Percentiles rank a stretch among this genome's conserved stretches.
These are phyloP conservation scores for Rhincodon typus DNA, from an alignment of 2,797 vertebrate genomes.

Conservation along the genomic window DNA sequence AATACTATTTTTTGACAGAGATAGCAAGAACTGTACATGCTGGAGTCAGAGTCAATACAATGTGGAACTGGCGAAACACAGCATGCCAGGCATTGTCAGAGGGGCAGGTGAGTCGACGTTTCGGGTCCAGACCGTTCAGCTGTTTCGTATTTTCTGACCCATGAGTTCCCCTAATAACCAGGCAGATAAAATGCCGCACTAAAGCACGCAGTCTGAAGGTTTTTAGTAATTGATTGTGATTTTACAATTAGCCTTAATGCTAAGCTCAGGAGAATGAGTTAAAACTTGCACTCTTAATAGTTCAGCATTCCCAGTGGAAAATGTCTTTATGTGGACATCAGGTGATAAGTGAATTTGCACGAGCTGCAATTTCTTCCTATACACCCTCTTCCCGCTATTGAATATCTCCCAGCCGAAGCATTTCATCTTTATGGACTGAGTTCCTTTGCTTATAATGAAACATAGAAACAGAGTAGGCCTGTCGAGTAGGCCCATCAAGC, in stretches of 20 bases:
- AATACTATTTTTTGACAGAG: too few species aligned
- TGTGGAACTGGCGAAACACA: too few species aligned
- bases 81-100: too few species aligned
- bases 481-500: too few species aligned
- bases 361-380: neutral
- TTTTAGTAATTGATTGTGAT: neutral
- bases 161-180: neutral
- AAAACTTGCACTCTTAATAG: neutral
- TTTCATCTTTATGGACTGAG: neutral
- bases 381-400: neutral
- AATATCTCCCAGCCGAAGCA: neutral
- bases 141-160: neutral
- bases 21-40: too few species aligned
- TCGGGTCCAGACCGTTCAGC: too few species aligned
- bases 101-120: too few species aligned
- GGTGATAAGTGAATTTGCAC: neutral
- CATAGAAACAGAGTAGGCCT: too few species aligned
- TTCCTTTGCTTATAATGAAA: neutral
- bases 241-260: neutral
- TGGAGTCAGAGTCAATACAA: too few species aligned
- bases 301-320: neutral
- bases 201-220: neutral
- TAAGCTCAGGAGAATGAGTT: neutral
- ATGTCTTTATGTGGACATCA: neutral
- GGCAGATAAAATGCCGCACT: neutral